A percentile compares a stretch with the other conserved stretches of the same genome.
These are phyloP conservation scores for Neofelis nebulosa DNA, from an alignment of 2,113 vertebrate species.

Conservation along the genomic window DNA sequence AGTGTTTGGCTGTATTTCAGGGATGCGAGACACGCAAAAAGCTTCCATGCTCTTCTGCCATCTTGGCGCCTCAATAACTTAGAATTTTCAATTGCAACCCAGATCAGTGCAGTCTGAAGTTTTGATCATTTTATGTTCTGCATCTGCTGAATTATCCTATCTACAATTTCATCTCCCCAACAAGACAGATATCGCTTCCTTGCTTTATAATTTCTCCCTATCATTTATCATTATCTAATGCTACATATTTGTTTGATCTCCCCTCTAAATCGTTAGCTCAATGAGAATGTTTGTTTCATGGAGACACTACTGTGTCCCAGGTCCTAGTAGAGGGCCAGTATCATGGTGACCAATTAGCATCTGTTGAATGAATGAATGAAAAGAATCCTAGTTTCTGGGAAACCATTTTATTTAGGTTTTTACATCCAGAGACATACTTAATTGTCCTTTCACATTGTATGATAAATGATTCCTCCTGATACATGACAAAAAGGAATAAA, in stretches of 20 bases:
- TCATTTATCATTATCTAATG: background rate
- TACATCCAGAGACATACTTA: background rate
- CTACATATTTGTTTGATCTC: background rate
- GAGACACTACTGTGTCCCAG: background rate
- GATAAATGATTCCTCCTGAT: background rate
- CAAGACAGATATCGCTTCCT: background rate
- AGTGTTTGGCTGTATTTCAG: too few species aligned
- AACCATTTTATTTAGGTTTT: background rate
- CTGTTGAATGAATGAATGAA: background rate
- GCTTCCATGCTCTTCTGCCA: too few species aligned
- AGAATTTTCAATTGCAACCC: background rate
- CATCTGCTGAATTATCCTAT: background rate
- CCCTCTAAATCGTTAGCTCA: background rate
- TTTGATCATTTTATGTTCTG: background rate
- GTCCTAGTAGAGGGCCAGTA: background rate
- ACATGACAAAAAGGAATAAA: background rate
- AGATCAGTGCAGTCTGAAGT: background rate
- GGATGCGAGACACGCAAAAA: too few species aligned
- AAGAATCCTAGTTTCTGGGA: background rate
- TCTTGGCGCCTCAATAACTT: background rate
- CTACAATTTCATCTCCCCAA: background rate
- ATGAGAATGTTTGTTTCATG: background rate
- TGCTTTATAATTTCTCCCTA: background rate
- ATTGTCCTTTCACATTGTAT: background rate
- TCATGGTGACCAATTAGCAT: background rate